Evolutionary conservation across 2,888 invertebrate species (phyloP).

Genomic region (Lepas anatifera): DNA sequence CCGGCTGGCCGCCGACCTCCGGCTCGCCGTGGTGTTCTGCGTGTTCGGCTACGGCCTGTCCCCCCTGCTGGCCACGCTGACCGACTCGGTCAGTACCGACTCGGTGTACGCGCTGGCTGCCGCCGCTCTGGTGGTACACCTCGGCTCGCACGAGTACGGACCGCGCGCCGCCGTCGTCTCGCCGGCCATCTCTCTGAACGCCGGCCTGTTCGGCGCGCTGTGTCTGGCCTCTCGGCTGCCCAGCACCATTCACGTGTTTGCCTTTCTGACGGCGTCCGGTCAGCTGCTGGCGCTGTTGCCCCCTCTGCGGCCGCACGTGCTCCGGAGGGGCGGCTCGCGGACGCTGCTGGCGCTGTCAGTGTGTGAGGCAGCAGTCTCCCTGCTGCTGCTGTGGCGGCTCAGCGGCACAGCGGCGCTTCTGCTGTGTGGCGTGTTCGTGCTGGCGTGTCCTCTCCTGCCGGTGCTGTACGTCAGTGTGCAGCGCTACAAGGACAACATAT

Average conservation of each 20-base stretch:
- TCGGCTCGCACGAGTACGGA: conserved; percentile 88
- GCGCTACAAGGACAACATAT: conserved; percentile 74
- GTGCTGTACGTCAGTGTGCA: conserved; percentile 61
- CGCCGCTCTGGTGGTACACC: conserved; percentile 71
- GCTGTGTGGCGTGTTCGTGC: neutral
- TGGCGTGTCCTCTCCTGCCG: conserved; percentile 36
- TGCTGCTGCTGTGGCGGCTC: neutral
- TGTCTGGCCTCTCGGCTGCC: conserved; percentile 85
- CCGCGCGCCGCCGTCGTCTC: conserved; percentile 77
- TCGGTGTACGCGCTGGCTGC: conserved; percentile 90
- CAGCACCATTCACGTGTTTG: conserved; percentile 74
- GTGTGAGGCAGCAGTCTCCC: neutral
- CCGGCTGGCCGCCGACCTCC: neutral
- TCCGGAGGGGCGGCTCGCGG: neutral
- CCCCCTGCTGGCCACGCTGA: conserved; percentile 83
- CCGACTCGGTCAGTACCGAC: conserved; percentile 93
- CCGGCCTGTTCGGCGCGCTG: conserved; percentile 87
- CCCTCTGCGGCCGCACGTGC: neutral
- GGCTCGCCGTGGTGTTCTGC: conserved; percentile 43
- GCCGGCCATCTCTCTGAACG: conserved; percentile 80
- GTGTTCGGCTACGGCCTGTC: conserved; percentile 79
- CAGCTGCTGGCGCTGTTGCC: conserved; percentile 82
- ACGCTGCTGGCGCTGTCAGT: neutral
- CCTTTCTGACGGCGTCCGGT: conserved; percentile 76
- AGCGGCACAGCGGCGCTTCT: neutral